phyloP scores from a whole-genome alignment of 2,888 invertebrate species.

The Rhamnusium bicolor region DNA sequence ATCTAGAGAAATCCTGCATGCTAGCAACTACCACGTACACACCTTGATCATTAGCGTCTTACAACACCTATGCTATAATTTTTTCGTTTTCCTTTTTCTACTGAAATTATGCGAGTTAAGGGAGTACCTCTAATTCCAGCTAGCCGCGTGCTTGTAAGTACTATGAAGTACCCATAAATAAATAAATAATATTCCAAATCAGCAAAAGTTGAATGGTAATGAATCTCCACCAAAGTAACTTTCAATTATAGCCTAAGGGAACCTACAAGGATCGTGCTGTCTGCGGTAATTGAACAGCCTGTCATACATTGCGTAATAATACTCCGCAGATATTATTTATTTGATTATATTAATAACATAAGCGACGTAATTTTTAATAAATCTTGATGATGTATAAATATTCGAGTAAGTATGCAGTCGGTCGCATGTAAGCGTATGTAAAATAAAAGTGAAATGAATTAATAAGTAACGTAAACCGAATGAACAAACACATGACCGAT shows the following conservation, averaged over 20 bases:
- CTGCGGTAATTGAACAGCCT: slow-evolving; percentile 6
- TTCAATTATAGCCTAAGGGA: slow-evolving; percentile 1
- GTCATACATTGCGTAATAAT: slow-evolving; percentile 11
- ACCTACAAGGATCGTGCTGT: slow-evolving; percentile 6
- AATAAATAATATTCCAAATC: not conserved
- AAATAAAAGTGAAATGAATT: slow-evolving; percentile 25
- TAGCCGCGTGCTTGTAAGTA: not conserved
- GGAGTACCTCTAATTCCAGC: not conserved
- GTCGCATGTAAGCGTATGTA: slow-evolving; percentile 5
- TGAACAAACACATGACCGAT: slow-evolving; percentile 33
- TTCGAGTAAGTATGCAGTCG: not conserved
- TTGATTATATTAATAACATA: not conserved
- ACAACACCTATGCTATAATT: no score
- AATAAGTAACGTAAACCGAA: slow-evolving; percentile 16
- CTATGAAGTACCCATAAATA: not conserved
- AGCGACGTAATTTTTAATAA: slow-evolving; percentile 9
- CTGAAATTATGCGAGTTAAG: not conserved
- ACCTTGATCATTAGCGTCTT: no score
- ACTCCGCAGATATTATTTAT: not conserved
- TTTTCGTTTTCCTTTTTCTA: no score
- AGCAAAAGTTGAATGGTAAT: slow-evolving; percentile 6
- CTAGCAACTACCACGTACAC: no score
- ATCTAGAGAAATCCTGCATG: no score
- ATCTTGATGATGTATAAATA: not conserved
- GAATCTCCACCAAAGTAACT: slow-evolving; percentile 9